Conservation (phyloP, 2,888 invertebrate species). For the Caenorhabditis sulstoni region DNA sequence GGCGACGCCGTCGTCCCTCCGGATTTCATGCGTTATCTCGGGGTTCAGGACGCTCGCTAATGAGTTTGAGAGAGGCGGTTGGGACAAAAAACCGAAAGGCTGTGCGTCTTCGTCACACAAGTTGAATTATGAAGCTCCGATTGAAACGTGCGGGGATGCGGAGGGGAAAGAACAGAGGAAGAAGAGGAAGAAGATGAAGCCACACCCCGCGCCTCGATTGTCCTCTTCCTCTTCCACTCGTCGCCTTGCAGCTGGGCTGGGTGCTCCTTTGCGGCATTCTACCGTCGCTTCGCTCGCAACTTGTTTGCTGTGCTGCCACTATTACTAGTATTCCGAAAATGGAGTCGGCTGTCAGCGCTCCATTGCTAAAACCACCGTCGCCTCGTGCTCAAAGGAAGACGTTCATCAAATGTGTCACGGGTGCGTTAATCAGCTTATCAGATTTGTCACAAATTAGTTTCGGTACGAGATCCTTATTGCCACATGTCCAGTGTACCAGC, state of each 20-base stretch:
- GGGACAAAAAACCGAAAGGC: conserved; percentile 29
- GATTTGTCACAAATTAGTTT: too few species aligned
- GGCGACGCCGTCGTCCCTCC: conserved; percentile 40
- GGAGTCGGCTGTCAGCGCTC: not conserved
- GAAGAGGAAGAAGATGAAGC: conserved; percentile 17
- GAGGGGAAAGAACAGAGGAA: conserved; percentile 12
- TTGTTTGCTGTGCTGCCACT: not conserved
- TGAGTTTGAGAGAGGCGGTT: conserved; percentile 37
- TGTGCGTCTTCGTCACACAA: conserved; percentile 18
- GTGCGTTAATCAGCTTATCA: conserved; percentile 11
- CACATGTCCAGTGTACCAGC: too few species aligned
- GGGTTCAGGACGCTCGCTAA: conserved; percentile 41
- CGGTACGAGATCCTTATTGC: too few species aligned
- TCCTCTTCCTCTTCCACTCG: conserved; percentile 9
- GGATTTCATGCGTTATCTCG: conserved; percentile 54
- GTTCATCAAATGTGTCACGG: conserved; percentile 48
- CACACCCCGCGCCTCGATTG: conserved; percentile 33
- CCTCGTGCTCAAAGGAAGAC: conserved; percentile 21
- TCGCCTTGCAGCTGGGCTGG: conserved; percentile 6
- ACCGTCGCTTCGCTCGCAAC: conserved; percentile 6
- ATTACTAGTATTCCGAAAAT: not conserved
- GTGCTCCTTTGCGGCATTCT: conserved; percentile 5
- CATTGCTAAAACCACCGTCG: conserved; percentile 25
- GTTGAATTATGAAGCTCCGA: conserved; percentile 54
- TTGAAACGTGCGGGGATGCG: conserved; percentile 33